These are phyloP conservation scores for Hydropotes inermis DNA, from an alignment of 2,113 vertebrate species.

Conservation along the genomic window DNA sequence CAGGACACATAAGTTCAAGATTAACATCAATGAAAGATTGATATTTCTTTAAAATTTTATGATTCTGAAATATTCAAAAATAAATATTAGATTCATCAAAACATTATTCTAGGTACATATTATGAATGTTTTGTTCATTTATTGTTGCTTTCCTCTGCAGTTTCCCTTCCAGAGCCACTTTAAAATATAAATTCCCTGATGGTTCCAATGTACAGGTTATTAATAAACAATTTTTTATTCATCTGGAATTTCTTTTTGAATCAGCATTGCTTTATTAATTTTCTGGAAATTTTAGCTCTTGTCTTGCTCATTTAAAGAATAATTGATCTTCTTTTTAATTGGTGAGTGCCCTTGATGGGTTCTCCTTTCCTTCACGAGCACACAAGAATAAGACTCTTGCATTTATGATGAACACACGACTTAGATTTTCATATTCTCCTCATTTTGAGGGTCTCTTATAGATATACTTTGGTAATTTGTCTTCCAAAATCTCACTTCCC, in stretches of 20 bases:
- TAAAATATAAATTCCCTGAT: neutral
- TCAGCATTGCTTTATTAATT: neutral
- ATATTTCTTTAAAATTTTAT: neutral
- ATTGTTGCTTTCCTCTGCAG: neutral
- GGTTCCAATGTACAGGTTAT: neutral
- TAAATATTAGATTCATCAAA: neutral
- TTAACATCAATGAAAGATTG: neutral
- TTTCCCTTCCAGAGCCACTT: rapidly evolving
- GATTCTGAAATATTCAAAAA: neutral
- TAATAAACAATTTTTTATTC: neutral
- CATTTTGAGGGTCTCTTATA: neutral
- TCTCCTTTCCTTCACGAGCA: neutral
- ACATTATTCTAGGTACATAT: neutral
- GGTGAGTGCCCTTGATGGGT: neutral
- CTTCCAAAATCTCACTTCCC: neutral
- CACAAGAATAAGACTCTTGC: neutral
- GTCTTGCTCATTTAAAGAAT: neutral
- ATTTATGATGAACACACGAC: neutral
- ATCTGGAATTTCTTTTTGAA: neutral
- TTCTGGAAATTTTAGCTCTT: neutral
- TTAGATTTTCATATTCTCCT: neutral
- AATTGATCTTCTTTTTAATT: neutral
- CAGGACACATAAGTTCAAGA: neutral
- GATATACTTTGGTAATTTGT: neutral
- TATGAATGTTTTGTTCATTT: neutral